Evolutionary conservation across 2,888 invertebrate species (phyloP).

Genomic region (Drosophila picticornis): DNA sequence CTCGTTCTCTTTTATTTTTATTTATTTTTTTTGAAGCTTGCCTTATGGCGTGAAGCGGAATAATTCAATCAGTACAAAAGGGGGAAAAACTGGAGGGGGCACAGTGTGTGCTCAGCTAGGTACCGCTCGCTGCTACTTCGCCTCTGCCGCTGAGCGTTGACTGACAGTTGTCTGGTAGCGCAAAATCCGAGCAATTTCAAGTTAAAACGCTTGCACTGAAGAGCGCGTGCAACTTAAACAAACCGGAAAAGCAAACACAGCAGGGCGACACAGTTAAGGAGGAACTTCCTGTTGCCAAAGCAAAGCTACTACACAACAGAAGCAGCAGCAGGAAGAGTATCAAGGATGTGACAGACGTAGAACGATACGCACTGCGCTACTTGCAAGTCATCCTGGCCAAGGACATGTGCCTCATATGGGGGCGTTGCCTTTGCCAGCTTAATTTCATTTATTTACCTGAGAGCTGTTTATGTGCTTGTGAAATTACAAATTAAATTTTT

Average conservation of each 20-base stretch:
- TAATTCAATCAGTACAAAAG: slow-evolving; percentile 74
- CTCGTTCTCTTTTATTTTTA: slow-evolving; percentile 18
- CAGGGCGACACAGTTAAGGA: slow-evolving; percentile 78
- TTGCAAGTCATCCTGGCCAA: slow-evolving; percentile 33
- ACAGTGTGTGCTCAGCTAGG: slow-evolving; percentile 13
- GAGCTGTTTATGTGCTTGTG: slow-evolving; percentile 75
- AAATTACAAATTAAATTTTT: slow-evolving; percentile 82
- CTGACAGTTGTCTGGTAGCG: slow-evolving; percentile 47
- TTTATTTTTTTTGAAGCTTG: slow-evolving; percentile 44
- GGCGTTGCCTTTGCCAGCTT: slow-evolving; percentile 56
- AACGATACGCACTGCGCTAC: slow-evolving; percentile 34
- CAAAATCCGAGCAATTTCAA: slow-evolving; percentile 76
- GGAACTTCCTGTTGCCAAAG: slow-evolving; percentile 72
- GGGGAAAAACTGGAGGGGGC: slow-evolving; percentile 19
- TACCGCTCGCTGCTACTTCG: background rate
- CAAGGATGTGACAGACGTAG: slow-evolving; percentile 45
- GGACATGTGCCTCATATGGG: slow-evolving; percentile 39
- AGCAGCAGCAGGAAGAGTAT: slow-evolving; percentile 18
- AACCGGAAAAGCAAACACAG: slow-evolving; percentile 79
- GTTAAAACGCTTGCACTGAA: slow-evolving; percentile 72
- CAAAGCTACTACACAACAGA: slow-evolving; percentile 34
- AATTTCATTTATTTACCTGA: slow-evolving; percentile 80
- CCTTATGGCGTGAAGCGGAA: slow-evolving; percentile 80
- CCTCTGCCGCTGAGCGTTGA: slow-evolving; percentile 7
- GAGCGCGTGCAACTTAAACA: slow-evolving; percentile 75